A percentile compares a stretch with the other conserved stretches of the same genome.
Evolutionary conservation across 1,140 invertebrate species (phyloP).

Genomic region (Ctenoplectra terminalis): DNA sequence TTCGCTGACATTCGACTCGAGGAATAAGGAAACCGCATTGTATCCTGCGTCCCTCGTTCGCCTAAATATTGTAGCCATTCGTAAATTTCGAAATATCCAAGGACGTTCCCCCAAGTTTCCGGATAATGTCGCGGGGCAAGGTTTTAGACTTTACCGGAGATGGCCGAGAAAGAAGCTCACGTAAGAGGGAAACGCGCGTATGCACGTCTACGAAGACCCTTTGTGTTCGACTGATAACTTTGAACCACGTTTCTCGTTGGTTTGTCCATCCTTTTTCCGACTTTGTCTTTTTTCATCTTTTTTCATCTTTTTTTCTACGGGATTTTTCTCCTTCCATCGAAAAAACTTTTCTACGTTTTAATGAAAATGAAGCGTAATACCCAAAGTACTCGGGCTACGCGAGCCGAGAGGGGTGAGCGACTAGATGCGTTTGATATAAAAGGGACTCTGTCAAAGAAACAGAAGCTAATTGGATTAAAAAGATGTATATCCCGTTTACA

Average conservation of each 20-base stretch:
- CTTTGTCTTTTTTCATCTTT: not conserved
- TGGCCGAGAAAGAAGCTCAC: not conserved
- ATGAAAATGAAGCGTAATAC: constrained; percentile 45
- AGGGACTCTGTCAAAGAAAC: constrained; percentile 37
- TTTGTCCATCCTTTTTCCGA: not conserved
- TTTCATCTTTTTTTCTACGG: not conserved
- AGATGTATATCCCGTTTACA: constrained; percentile 28
- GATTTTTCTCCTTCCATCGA: not conserved
- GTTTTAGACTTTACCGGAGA: not conserved
- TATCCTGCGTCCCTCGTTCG: not conserved
- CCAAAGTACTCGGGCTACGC: not conserved
- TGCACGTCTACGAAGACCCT: not conserved
- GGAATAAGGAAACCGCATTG: constrained; percentile 48
- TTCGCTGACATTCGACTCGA: constrained; percentile 9
- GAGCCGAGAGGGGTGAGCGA: not conserved
- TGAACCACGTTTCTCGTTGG: not conserved
- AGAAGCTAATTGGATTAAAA: constrained; percentile 53
- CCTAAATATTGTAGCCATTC: constrained; percentile 63
- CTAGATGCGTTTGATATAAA: constrained; percentile 41
- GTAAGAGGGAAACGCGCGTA: not conserved
- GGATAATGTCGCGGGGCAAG: constrained; percentile 39
- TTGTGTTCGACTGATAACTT: not conserved
- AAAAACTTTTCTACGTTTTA: constrained; percentile 11
- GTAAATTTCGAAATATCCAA: constrained; percentile 61
- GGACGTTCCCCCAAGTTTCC: constrained; percentile 21